Conservation (phyloP, 1,140 invertebrate species). For the Brachionus rotundiformis region DNA sequence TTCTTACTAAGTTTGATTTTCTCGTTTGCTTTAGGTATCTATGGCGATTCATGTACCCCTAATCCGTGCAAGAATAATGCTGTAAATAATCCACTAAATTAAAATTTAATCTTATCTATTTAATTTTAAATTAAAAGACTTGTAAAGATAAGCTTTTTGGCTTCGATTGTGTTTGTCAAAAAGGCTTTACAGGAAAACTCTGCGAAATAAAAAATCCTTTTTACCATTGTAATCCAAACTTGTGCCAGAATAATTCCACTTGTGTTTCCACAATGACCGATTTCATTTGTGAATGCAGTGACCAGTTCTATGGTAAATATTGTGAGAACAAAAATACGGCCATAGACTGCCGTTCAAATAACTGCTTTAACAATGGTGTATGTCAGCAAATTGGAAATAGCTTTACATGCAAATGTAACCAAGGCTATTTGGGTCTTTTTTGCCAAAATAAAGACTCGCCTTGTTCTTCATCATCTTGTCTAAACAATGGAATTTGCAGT, state of each 20-base stretch:
- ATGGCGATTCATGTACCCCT: not conserved
- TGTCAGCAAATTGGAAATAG: not conserved
- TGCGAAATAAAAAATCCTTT: constrained; percentile 13
- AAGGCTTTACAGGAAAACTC: not conserved
- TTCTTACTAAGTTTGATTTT: not conserved
- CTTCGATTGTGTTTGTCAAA: not conserved
- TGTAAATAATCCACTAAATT: not conserved
- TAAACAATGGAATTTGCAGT: constrained; percentile 52
- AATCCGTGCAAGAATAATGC: constrained; percentile 14
- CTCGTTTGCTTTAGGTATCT: not conserved
- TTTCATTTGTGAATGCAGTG: not conserved
- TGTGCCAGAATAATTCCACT: not conserved
- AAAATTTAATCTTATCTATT: not conserved
- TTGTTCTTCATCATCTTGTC: constrained; percentile 43
- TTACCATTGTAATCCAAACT: constrained; percentile 2
- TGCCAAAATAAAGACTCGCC: constrained; percentile 40
- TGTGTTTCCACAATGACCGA: not conserved
- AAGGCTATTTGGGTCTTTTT: not conserved
- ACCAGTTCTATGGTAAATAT: not conserved
- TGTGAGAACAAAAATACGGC: not conserved
- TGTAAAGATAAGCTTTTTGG: not conserved
- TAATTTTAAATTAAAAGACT: not conserved
- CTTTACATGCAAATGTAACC: not conserved
- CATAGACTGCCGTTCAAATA: not conserved
- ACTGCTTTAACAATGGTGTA: not conserved